phyloP scores from a whole-genome alignment of 1,140 invertebrate species.

The Cardiocondyla obscurior region DNA sequence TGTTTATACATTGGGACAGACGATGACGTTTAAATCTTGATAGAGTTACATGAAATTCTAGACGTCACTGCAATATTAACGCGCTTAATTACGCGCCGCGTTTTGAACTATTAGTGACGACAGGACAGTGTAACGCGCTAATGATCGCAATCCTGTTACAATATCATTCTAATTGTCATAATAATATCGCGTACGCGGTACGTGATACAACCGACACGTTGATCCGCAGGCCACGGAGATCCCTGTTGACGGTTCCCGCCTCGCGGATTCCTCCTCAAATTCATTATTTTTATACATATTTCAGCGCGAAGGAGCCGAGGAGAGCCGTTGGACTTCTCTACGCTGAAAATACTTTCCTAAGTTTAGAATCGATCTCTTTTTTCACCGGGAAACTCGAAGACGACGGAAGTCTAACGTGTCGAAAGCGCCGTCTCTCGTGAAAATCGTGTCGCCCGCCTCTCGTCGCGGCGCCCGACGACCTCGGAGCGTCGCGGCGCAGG shows the following conservation, averaged over 20 bases:
- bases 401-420: conserved; percentile 30
- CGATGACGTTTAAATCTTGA: conserved; percentile 32
- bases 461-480: conserved; percentile 38
- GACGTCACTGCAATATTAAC: conserved; percentile 30
- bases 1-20: background rate
- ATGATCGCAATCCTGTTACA: conserved; percentile 39
- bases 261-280: background rate
- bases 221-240: background rate
- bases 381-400: conserved; percentile 20
- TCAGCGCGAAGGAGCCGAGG: background rate
- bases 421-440: background rate
- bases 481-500: conserved; percentile 33
- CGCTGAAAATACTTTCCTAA: conserved; percentile 26
- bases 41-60: conserved; percentile 42
- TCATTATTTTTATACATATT: conserved; percentile 26
- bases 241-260: background rate
- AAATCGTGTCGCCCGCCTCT: background rate
- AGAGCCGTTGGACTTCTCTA: background rate
- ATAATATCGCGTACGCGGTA: background rate
- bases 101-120: conserved; percentile 39
- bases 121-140: background rate
- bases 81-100: conserved; percentile 25
- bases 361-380: conserved; percentile 41
- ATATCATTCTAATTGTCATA: conserved; percentile 24
- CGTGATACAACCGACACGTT: background rate